These are phyloP conservation scores for Lamellibrachia columna DNA, from an alignment of 2,888 invertebrate species.

Conservation along the genomic window DNA sequence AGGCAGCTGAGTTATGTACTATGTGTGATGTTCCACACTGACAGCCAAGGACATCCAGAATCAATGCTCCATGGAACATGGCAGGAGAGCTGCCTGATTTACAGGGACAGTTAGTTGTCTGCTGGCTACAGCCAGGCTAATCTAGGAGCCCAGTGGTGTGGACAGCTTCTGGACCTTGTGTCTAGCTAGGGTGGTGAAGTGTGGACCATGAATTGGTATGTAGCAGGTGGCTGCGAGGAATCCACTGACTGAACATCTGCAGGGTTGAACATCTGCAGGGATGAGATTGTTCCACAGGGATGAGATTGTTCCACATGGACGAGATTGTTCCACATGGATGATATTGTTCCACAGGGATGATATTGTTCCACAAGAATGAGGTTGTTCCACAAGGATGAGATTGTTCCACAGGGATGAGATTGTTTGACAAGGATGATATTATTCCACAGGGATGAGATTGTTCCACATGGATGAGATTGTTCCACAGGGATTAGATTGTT, in stretches of 20 bases:
- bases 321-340: no score
- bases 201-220: background rate
- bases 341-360: no score
- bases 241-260: background rate
- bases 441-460: background rate
- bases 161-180: background rate
- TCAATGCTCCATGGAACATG: background rate
- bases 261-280: background rate
- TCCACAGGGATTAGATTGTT: no score
- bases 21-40: background rate
- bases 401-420: background rate
- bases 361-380: no score
- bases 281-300: background rate
- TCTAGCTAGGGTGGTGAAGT: background rate
- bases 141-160: background rate
- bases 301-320: no score
- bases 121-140: background rate
- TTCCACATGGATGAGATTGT: no score
- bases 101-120: background rate
- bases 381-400: no score
- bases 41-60: background rate
- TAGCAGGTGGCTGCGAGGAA: background rate
- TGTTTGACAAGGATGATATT: no score
- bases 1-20: background rate
- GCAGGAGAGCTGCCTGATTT: background rate